These are phyloP conservation scores for Dreissena rostriformis DNA, from an alignment of 1,140 invertebrate genomes.

Conservation along the genomic window DNA sequence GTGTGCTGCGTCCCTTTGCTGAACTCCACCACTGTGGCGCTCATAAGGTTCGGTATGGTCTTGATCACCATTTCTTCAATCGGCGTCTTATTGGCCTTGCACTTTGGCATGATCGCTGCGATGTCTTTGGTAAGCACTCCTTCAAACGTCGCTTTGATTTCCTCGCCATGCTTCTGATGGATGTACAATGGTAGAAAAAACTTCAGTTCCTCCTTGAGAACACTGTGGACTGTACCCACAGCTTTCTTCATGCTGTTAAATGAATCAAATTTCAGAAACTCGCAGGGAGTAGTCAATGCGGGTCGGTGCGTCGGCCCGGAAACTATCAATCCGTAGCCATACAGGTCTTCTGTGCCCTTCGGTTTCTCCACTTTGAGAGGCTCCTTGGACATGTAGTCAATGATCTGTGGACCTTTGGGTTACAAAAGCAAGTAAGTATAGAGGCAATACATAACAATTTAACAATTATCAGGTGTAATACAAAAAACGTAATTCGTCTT, in stretches of 20 bases:
- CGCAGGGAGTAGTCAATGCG: conserved; percentile 71
- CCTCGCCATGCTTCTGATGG: conserved; percentile 66
- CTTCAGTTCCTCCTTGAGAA: conserved; percentile 71
- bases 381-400: conserved; percentile 75
- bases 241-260: conserved; percentile 71
- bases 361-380: conserved; percentile 61
- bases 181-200: conserved; percentile 74
- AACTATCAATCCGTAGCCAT: conserved; percentile 71
- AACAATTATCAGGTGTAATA: too few relatives aligned
- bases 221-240: conserved; percentile 69
- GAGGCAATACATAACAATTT: too few relatives aligned
- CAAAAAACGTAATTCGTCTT: too few relatives aligned
- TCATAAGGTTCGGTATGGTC: conserved; percentile 75
- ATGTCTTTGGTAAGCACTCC: conserved; percentile 62
- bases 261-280: conserved; percentile 67
- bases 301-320: conserved; percentile 69
- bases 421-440: too few relatives aligned
- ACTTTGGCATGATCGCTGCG: conserved; percentile 65
- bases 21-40: conserved; percentile 73
- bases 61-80: conserved; percentile 71
- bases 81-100: conserved; percentile 65
- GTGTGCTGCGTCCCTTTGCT: conserved; percentile 75
- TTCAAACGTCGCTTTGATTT: conserved; percentile 69
- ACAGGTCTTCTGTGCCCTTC: conserved; percentile 65
- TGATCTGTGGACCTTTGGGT: conserved; percentile 58